These are phyloP conservation scores for Tetraodon nigroviridis DNA, from an alignment of 2,113 vertebrate species.

Conservation along the genomic window DNA sequence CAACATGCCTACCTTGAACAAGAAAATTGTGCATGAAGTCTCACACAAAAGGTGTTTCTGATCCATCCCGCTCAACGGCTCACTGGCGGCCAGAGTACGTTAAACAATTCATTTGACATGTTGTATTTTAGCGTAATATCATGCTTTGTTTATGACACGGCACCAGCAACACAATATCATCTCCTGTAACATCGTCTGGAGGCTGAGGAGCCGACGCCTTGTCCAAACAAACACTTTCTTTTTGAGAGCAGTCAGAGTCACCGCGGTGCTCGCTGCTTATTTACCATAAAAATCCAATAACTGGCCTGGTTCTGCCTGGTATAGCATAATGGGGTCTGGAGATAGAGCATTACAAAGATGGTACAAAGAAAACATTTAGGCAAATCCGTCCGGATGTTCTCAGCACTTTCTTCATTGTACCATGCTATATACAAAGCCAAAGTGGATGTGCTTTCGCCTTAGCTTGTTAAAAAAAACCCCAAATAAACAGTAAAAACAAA, in stretches of 20 bases:
- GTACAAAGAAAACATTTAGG: slow-evolving; percentile 61
- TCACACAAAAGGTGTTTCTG: slow-evolving; percentile 37
- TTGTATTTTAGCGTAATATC: slow-evolving; percentile 55
- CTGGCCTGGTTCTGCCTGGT: slow-evolving; percentile 51
- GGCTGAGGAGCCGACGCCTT: slow-evolving; percentile 46
- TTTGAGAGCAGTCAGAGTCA: slow-evolving; percentile 36
- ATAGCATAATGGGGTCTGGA: slow-evolving; percentile 49
- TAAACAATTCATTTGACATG: slow-evolving; percentile 37
- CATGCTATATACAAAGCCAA: slow-evolving; percentile 71
- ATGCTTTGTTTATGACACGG: slow-evolving; percentile 67
- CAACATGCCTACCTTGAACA: slow-evolving; percentile 50
- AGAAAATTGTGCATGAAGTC: slow-evolving; percentile 38
- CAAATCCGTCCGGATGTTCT: slow-evolving; percentile 48
- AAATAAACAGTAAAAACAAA: slow-evolving; percentile 30
- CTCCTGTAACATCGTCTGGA: slow-evolving; percentile 45
- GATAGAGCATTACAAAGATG: slow-evolving; percentile 62
- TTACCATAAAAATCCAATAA: slow-evolving; percentile 47
- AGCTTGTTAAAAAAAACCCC: slow-evolving; percentile 34
- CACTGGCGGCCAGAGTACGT: slow-evolving; percentile 22
- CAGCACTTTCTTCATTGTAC: slow-evolving; percentile 49
- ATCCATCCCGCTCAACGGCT: slow-evolving; percentile 31
- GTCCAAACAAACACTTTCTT: slow-evolving; percentile 46
- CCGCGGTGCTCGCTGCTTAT: slow-evolving; percentile 39
- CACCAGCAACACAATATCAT: slow-evolving; percentile 47
- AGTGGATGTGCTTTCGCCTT: slow-evolving; percentile 41